A percentile compares a stretch with the other conserved stretches of the same genome.
Evolutionary conservation across 2,113 vertebrate species (phyloP).

Genomic region (Perccottus glenii): DNA sequence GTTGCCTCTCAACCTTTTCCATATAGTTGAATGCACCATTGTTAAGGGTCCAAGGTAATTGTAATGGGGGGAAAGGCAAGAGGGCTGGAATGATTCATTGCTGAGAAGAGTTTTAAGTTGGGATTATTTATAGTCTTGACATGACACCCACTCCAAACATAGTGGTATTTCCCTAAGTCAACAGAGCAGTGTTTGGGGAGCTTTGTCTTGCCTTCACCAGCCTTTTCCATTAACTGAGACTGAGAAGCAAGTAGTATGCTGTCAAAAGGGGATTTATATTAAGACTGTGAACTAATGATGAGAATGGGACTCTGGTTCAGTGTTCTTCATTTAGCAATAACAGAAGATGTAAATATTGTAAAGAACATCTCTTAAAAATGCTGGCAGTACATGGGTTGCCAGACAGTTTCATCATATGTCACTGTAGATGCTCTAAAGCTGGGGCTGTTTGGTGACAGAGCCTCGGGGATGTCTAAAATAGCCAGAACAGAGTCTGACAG

Average conservation of each 20-base stretch:
- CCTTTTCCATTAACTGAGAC: slow-evolving; percentile 55
- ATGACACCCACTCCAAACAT: slow-evolving; percentile 72
- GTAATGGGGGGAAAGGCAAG: slow-evolving; percentile 32
- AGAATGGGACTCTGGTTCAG: background rate
- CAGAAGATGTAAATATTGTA: background rate
- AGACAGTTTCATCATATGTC: background rate
- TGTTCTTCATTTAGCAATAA: background rate
- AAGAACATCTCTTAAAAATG: background rate
- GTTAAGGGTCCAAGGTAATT: slow-evolving; percentile 66
- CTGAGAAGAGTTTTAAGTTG: slow-evolving; percentile 56
- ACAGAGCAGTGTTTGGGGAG: slow-evolving; percentile 73
- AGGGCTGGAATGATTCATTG: slow-evolving; percentile 49
- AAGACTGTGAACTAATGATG: background rate
- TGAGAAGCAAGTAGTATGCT: slow-evolving; percentile 23
- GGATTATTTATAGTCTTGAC: slow-evolving; percentile 77
- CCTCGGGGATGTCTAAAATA: slow-evolving; percentile 51
- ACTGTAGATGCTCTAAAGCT: slow-evolving; percentile 16
- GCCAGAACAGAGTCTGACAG: slow-evolving; percentile 27
- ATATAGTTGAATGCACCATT: slow-evolving; percentile 57
- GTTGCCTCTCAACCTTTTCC: slow-evolving; percentile 28
- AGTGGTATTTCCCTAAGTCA: slow-evolving; percentile 78
- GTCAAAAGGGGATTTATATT: slow-evolving; percentile 35
- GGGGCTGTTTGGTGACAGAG: slow-evolving; percentile 10
- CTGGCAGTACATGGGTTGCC: background rate
- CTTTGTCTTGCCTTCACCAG: slow-evolving; percentile 65